Percentiles rank a stretch among this genome's conserved stretches.
Conservation (phyloP, 2,888 invertebrate genomes). For the Notodonta dromedarius region DNA sequence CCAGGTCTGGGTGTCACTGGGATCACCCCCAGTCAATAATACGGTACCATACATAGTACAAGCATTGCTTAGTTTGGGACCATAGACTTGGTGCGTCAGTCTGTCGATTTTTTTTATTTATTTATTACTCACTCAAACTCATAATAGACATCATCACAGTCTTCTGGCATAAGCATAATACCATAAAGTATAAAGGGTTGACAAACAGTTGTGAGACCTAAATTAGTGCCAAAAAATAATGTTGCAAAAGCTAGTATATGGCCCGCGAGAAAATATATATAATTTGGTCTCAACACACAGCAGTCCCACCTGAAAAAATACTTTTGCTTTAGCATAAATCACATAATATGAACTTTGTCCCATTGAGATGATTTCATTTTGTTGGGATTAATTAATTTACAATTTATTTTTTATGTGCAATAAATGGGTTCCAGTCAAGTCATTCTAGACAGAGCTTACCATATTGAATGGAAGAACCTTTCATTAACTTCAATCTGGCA, state of each 20-base stretch:
- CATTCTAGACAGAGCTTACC: conserved; percentile 75
- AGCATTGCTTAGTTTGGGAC: no score
- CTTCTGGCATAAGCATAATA: conserved; percentile 90
- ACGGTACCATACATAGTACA: no score
- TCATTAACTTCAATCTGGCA: conserved; percentile 93
- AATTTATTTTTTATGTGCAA: no score
- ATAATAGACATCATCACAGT: conserved; percentile 93
- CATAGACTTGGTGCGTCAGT: no score
- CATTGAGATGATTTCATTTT: no score
- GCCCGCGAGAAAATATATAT: conserved; percentile 88
- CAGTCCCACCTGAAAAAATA: conserved; percentile 88
- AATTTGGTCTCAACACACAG: conserved; percentile 92
- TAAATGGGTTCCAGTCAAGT: no score
- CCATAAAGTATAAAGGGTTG: conserved; percentile 89
- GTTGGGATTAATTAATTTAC: no score
- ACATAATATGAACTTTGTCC: no score
- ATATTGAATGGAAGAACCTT: conserved; percentile 92
- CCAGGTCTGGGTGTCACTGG: no score
- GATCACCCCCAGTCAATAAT: no score
- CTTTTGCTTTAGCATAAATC: no score
- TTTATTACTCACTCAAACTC: conserved; percentile 89
- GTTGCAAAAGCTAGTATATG: conserved; percentile 87
- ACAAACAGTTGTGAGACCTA: conserved; percentile 94
- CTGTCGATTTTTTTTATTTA: no score
- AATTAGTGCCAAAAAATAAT: conserved; percentile 89